A percentile compares a stretch with the other conserved stretches of the same genome.
Conservation (phyloP, 2,888 invertebrate species). For the Mesochorus sp. region DNA sequence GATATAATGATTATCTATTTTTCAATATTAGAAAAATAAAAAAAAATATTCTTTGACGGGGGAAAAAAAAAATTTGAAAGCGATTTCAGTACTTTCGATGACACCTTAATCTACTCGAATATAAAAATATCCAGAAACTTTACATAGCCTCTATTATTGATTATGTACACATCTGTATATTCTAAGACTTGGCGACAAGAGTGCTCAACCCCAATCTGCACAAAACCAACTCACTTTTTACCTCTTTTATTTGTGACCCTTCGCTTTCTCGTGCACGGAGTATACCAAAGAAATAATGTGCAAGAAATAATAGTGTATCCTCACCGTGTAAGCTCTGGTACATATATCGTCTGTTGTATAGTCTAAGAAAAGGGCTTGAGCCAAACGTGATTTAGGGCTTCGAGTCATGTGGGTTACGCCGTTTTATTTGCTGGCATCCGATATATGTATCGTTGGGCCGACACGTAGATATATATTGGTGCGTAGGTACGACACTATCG, state of each 20-base stretch:
- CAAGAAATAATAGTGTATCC: constrained; percentile 40
- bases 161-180: no score
- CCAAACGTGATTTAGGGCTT: neutral
- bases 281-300: constrained; percentile 35
- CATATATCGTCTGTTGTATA: neutral
- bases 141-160: no score
- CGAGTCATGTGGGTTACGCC: neutral
- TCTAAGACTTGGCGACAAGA: no score
- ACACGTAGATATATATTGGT: constrained; percentile 49
- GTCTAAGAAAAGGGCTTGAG: neutral
- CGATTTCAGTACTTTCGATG: no score
- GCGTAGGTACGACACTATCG: constrained; percentile 63
- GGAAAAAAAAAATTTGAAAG: no score
- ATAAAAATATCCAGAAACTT: no score
- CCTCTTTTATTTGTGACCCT: neutral
- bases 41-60: no score
- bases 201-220: no score
- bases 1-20: no score
- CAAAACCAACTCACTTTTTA: no score
- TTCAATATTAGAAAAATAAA: no score
- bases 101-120: no score
- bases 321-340: neutral
- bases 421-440: constrained; percentile 15
- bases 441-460: constrained; percentile 38
- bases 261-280: constrained; percentile 5